Percentiles rank a stretch among this genome's conserved stretches.
Evolutionary conservation across 2,888 invertebrate species (phyloP).

Genomic region (Tetranychus piercei): DNA sequence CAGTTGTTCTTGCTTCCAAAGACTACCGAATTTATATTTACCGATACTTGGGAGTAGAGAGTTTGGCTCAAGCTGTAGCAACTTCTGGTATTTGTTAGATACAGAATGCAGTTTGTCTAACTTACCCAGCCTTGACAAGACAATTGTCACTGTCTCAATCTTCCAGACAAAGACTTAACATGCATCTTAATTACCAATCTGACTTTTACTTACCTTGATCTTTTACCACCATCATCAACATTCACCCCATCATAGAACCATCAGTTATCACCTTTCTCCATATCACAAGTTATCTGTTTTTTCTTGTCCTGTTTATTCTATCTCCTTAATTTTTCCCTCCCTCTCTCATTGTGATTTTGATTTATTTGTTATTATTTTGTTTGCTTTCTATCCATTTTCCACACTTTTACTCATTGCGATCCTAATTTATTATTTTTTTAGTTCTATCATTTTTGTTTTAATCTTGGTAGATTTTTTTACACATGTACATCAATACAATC

Average conservation of each 20-base stretch:
- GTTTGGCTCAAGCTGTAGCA: slow-evolving; percentile 21
- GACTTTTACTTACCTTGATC: neutral
- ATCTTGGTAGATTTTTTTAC: too few relatives aligned
- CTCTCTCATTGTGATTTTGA: neutral
- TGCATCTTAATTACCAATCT: neutral
- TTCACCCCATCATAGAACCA: neutral
- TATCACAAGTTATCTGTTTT: neutral
- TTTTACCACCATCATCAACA: neutral
- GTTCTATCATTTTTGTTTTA: too few relatives aligned
- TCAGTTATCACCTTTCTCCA: neutral
- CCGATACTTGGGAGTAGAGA: slow-evolving; percentile 18
- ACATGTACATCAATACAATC: too few relatives aligned
- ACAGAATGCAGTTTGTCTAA: neutral
- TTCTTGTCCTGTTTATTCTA: neutral
- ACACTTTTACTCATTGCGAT: too few relatives aligned
- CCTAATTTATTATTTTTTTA: too few relatives aligned
- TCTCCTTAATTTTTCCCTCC: neutral
- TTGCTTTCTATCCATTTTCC: too few relatives aligned
- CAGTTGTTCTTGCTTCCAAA: slow-evolving; percentile 94
- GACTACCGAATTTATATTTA: slow-evolving; percentile 98
- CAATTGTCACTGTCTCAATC: neutral
- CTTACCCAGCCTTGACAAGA: neutral
- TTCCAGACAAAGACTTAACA: neutral
- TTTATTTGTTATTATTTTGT: neutral
- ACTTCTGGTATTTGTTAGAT: slow-evolving; percentile 22